Percentiles rank a stretch among this genome's conserved stretches.
phyloP scores from a whole-genome alignment of 1,140 invertebrate species.

The Eupeodes corollae region DNA sequence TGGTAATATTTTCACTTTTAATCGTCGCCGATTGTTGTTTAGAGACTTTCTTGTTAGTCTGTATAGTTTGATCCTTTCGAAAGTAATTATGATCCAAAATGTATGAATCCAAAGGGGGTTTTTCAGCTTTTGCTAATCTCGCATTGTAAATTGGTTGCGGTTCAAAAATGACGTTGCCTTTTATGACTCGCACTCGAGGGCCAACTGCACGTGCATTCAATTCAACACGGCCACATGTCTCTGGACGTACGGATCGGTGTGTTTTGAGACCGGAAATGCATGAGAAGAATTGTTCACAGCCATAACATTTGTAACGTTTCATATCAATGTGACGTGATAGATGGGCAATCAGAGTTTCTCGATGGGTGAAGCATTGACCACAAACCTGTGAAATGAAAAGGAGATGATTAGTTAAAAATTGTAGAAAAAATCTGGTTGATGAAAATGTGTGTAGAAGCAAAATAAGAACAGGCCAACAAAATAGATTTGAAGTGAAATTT shows the following conservation, averaged over 20 bases:
- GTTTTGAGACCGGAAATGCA: conserved; percentile 30
- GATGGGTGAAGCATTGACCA: conserved; percentile 26
- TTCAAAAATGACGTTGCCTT: conserved; percentile 27
- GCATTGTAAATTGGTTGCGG: conserved; percentile 12
- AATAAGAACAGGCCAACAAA: not conserved
- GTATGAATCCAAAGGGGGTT: too few relatives aligned
- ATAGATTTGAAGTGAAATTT: not conserved
- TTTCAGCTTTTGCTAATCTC: too few relatives aligned
- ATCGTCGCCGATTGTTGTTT: too few relatives aligned
- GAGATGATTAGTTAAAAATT: not conserved
- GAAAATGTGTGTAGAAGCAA: not conserved
- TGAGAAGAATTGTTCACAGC: conserved; percentile 30
- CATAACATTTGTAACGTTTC: conserved; percentile 35
- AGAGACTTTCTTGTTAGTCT: too few relatives aligned
- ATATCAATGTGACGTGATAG: conserved; percentile 33
- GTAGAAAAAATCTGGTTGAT: not conserved
- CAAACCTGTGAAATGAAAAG: conserved; percentile 17
- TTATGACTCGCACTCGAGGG: conserved; percentile 27
- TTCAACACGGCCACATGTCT: conserved; percentile 29
- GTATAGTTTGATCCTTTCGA: too few relatives aligned
- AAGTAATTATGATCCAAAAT: too few relatives aligned
- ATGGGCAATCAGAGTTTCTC: conserved; percentile 31
- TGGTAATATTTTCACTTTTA: too few relatives aligned
- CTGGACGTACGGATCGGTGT: conserved; percentile 27
- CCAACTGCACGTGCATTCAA: conserved; percentile 30